These are phyloP conservation scores for Priocnemis perturbator DNA, from an alignment of 2,888 invertebrate species.

Conservation along the genomic window DNA sequence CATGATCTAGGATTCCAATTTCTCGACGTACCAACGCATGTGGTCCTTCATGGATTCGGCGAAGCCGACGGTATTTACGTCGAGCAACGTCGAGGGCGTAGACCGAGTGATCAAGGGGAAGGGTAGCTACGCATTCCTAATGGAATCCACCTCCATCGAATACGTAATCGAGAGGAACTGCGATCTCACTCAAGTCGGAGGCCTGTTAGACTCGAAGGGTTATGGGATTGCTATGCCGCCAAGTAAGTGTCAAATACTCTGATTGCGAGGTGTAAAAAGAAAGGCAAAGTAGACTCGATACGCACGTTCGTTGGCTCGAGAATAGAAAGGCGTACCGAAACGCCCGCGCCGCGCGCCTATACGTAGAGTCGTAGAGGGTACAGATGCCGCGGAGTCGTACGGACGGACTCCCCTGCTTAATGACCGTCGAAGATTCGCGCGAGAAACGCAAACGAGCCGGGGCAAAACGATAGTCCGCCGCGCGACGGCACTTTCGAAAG, in stretches of 20 bases:
- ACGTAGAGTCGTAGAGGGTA: background rate
- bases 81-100: constrained; percentile 90
- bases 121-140: constrained; percentile 92
- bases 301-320: background rate
- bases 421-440: constrained; percentile 22
- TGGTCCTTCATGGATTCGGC: constrained; percentile 93
- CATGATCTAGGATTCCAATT: constrained; percentile 86
- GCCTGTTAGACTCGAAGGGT: constrained; percentile 91
- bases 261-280: background rate
- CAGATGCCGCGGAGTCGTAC: constrained; percentile 1
- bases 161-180: constrained; percentile 92
- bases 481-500: constrained; percentile 33
- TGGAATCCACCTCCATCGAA: constrained; percentile 97
- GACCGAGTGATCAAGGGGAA: constrained; percentile 88
- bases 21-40: constrained; percentile 93
- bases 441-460: constrained; percentile 4
- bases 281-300: background rate
- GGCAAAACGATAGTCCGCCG: constrained; percentile 22
- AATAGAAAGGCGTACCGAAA: too few species aligned
- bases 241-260: constrained; percentile 79
- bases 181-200: constrained; percentile 88
- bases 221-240: constrained; percentile 95
- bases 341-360: too few species aligned
- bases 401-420: constrained; percentile 25
- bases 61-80: constrained; percentile 88